Evolutionary conservation across 2,888 invertebrate species (phyloP).

Genomic region (Autographa pulchrina): DNA sequence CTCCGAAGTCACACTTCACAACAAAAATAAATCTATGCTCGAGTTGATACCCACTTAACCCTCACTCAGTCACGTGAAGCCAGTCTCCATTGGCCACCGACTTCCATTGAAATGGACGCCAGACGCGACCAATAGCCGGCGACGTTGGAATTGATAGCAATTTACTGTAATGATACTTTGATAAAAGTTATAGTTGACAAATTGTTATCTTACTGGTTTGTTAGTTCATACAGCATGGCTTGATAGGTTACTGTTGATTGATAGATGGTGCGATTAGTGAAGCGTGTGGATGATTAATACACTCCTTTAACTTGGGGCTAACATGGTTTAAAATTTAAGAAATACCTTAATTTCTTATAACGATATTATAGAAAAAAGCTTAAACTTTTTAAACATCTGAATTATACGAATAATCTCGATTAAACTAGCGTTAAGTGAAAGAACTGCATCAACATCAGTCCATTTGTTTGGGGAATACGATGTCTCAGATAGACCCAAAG

Average conservation of each 20-base stretch:
- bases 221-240: constrained; percentile 31
- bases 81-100: constrained; percentile 54
- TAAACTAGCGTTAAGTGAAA: too few relatives aligned
- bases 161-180: constrained; percentile 61
- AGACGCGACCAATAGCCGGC: constrained; percentile 53
- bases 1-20: constrained; percentile 7
- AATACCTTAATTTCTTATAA: too few relatives aligned
- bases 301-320: background rate
- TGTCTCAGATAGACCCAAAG: too few relatives aligned
- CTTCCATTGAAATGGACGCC: constrained; percentile 43
- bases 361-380: too few relatives aligned
- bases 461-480: too few relatives aligned
- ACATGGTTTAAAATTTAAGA: too few relatives aligned
- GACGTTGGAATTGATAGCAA: constrained; percentile 62
- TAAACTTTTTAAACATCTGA: too few relatives aligned
- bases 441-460: too few relatives aligned
- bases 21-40: constrained; percentile 34
- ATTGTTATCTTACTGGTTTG: constrained; percentile 39
- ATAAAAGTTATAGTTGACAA: constrained; percentile 43
- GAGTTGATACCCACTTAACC: constrained; percentile 53
- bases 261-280: background rate
- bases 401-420: too few relatives aligned
- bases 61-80: constrained; percentile 42
- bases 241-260: background rate
- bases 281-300: background rate